These are phyloP conservation scores for Hemichromis elongatus DNA, from an alignment of 2,113 vertebrate species.

Conservation along the genomic window DNA sequence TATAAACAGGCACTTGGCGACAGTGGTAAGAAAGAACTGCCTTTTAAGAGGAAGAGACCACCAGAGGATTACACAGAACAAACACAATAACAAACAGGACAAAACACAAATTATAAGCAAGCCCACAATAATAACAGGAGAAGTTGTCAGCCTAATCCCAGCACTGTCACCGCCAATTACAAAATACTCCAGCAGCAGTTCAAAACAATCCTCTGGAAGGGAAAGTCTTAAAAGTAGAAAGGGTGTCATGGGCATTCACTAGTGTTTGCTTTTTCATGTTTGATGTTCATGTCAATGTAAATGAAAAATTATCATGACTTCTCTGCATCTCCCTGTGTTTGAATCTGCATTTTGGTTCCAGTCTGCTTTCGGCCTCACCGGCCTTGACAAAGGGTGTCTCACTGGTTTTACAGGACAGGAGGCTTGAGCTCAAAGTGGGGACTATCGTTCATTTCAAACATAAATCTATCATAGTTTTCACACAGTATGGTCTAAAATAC, in stretches of 20 bases:
- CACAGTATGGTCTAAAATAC: neutral
- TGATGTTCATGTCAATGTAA: too few relatives aligned
- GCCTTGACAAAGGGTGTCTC: neutral
- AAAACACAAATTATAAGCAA: neutral
- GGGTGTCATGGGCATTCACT: too few relatives aligned
- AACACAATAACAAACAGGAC: neutral
- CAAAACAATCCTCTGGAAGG: neutral
- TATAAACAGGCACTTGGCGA: neutral
- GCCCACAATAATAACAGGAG: neutral
- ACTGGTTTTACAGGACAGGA: neutral
- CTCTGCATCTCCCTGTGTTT: too few relatives aligned
- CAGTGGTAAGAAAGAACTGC: neutral
- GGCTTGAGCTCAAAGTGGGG: neutral
- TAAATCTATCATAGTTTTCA: neutral
- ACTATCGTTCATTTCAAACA: neutral
- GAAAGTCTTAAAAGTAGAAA: neutral
- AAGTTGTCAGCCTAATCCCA: neutral
- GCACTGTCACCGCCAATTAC: neutral
- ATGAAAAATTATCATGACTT: too few relatives aligned
- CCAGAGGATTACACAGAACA: neutral
- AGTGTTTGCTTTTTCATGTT: too few relatives aligned
- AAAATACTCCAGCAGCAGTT: neutral
- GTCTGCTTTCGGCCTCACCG: too few relatives aligned
- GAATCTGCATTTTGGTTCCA: too few relatives aligned
- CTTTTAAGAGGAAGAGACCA: neutral